Base-by-base conservation (phyloP, 1,140 invertebrate genomes). In the Bombus confusus region DNA sequence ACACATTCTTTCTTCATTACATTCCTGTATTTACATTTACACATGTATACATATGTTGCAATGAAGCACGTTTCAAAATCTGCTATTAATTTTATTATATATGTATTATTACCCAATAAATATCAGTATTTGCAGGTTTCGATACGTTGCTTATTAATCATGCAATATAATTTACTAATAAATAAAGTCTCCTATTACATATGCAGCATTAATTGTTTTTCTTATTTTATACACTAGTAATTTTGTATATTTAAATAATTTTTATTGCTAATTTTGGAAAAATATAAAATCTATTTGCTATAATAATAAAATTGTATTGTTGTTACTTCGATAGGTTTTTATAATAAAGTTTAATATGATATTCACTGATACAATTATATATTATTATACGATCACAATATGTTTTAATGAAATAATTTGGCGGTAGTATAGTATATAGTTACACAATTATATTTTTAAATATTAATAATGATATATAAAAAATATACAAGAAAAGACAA, bases 21-120 rank as follows among this genome's bases (percentile, higher is more conserved):
- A 89, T 83, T 88, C 66, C 84, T 73, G 74, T 76, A 87, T 83
- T 76, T 77, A 77, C 28, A 88, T 37, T 47, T 72, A 85, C 75
- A 69, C 71, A 80, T 80, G 71, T 76, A 83, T 72, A 69, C 66
- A 86, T 41, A 80, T 69, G 62, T 68, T 73, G 69, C n/a, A 43
- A 80, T 85, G 72, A 31, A 57, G 57, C 39, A 43, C 41, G 41
- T 73, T 39, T 80, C 71, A 80, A 80, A 80, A 80, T 85, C 37
- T 85, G 69, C 78, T 80, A 73, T 68, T 85, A 28, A 66, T 73
- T 64, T 73, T 80, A 41, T 80, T 80, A n/a, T 52, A 78, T 59
- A 37, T 57, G 34, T 57, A 78, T 71, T 34, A 59, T 52, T n/a
- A 47, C 31, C n/a, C 37, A 64, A 66, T 57, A 59, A 12, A 66